Percentiles rank a stretch among this genome's conserved stretches.
phyloP scores from a whole-genome alignment of 2,888 invertebrate genomes.

The Leptopilina syphax region DNA sequence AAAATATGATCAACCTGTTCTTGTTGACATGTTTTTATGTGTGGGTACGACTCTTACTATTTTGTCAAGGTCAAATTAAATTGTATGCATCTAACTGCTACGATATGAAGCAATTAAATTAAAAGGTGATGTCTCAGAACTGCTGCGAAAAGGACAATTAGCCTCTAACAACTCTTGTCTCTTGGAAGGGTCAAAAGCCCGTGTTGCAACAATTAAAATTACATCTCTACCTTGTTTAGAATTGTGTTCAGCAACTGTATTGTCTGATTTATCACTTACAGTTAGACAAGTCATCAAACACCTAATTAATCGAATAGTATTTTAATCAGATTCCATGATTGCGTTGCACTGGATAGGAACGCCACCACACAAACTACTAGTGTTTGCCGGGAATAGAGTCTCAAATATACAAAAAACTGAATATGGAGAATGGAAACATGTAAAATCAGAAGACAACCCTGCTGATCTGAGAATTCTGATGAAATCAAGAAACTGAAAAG shows the following conservation, averaged over 20 bases:
- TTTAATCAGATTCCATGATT: neutral
- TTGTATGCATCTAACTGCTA: too few species aligned
- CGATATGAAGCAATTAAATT: too few species aligned
- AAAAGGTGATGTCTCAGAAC: too few species aligned
- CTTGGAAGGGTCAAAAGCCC: neutral
- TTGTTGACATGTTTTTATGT: neutral
- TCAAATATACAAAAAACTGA: too few species aligned
- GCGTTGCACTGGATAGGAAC: neutral
- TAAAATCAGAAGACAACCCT: too few species aligned
- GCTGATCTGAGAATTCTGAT: too few species aligned
- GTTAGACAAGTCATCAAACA: neutral
- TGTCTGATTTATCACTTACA: neutral
- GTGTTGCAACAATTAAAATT: neutral
- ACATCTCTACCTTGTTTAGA: neutral
- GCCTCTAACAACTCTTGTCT: neutral
- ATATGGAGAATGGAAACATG: too few species aligned
- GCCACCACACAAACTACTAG: neutral
- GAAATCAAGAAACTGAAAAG: too few species aligned
- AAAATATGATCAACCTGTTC: too few species aligned
- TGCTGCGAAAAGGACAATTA: neutral
- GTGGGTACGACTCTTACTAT: too few species aligned
- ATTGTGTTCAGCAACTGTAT: neutral
- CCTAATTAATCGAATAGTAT: neutral
- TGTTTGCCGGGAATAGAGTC: too few species aligned
- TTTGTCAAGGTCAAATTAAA: too few species aligned